phyloP scores from a whole-genome alignment of 2,888 invertebrate species.

The Ypsolopha sequella region DNA sequence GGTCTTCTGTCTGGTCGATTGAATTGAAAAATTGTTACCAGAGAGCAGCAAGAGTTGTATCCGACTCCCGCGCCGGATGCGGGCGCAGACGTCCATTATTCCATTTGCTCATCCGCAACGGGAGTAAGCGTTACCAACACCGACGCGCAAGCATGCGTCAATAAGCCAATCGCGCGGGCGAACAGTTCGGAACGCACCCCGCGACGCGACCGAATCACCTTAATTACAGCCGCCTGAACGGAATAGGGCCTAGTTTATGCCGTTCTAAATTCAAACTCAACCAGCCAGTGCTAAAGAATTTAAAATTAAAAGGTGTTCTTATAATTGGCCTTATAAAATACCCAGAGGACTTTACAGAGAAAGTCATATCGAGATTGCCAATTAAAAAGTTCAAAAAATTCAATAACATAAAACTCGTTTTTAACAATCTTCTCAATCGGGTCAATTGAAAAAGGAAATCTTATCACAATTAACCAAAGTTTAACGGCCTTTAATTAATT shows the following conservation, averaged over 20 bases:
- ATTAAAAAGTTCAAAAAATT: background rate
- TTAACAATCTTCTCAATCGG: too few relatives aligned
- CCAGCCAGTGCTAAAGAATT: too few relatives aligned
- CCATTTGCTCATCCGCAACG: constrained; percentile 69
- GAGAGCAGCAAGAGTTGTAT: constrained; percentile 61
- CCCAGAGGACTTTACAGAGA: too few relatives aligned
- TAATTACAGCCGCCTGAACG: background rate
- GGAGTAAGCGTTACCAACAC: constrained; percentile 30
- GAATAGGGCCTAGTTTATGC: too few relatives aligned
- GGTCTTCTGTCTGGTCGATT: constrained; percentile 67
- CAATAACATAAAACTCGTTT: background rate
- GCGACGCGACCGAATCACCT: constrained; percentile 4
- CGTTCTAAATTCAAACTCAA: too few relatives aligned
- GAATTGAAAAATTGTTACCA: constrained; percentile 71
- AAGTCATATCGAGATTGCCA: too few relatives aligned
- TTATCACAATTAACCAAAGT: constrained; percentile 10
- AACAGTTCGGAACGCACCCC: constrained; percentile 18
- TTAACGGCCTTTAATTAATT: constrained; percentile 41
- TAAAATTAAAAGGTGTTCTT: too few relatives aligned
- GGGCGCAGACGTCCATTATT: constrained; percentile 70
- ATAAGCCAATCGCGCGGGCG: constrained; percentile 42
- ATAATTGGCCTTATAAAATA: too few relatives aligned
- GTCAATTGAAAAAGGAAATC: constrained; percentile 9
- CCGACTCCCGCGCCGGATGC: constrained; percentile 66
- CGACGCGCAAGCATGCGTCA: constrained; percentile 31